Evolutionary conservation across 1,140 invertebrate species (phyloP), one percentile per base, ranked within the genome.

Genomic region (Drosophila bocki): DNA sequence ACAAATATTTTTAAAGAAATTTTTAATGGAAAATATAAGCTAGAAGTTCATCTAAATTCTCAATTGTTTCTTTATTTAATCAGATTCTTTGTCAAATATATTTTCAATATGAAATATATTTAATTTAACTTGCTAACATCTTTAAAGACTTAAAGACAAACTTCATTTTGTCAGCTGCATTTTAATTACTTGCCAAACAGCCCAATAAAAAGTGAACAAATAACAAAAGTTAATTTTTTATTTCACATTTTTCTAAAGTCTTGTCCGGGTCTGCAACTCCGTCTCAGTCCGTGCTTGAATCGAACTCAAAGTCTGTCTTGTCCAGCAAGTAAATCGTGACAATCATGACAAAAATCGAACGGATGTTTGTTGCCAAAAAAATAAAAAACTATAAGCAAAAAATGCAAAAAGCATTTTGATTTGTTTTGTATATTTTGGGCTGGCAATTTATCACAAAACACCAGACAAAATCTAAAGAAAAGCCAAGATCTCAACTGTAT

Each of bases 311-410:
- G 60, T 71, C 61, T 76, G 75, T 69, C 67, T 68, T 80, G 83
- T 80, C 60, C 80, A 67, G 80, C 80, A 70, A 74, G 57, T 61
- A 78, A 88, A 90, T 88, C 84, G 84, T 90, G 84, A 88, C 84
- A 88, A 90, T 88, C 87, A 90, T 88, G 85, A 71, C 72, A 81
- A 88, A 72, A 72, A 82, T 85, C 78, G 81, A 85, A 86, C 80
- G 83, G 76, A 80, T 87, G 80, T 87, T 86, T 86, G 80, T 56
- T 37, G 35, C 35, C 53, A 78, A 78, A 80, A 65, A 53, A 65
- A 33, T 53, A 79, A 83, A 64, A 29, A 29, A 61, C 47, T 45
- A 12, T 80, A 70, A 74, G 57, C 56, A 64, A 78, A 61, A 85
- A 85, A 85, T 85, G 70, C 82, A 41, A 77, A 85, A 80, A 69